A percentile compares a stretch with the other conserved stretches of the same genome.
These are phyloP conservation scores for Pocota personata DNA, from an alignment of 2,888 invertebrate genomes.

Conservation along the genomic window DNA sequence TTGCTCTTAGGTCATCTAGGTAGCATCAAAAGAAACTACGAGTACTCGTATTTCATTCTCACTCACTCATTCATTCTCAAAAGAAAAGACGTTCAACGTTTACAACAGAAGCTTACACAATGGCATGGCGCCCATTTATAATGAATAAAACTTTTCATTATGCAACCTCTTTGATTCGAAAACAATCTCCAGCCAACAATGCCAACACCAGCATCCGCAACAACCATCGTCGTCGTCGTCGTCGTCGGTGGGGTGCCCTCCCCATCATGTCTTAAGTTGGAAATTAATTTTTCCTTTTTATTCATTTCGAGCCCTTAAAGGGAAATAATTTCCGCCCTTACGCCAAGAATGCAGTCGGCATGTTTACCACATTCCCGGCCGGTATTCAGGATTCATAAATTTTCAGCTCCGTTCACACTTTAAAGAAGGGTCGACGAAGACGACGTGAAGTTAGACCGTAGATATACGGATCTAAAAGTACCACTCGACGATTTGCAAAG, in stretches of 20 bases:
- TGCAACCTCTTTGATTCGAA: slow-evolving; percentile 61
- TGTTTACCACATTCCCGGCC: slow-evolving; percentile 37
- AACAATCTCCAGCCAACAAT: slow-evolving; percentile 60
- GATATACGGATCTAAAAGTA: slow-evolving; percentile 47
- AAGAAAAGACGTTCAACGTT: slow-evolving; percentile 1
- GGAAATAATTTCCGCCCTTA: slow-evolving; percentile 46
- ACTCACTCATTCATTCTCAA: neutral
- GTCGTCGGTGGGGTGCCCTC: neutral
- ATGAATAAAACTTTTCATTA: slow-evolving; percentile 64
- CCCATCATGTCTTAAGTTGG: slow-evolving; percentile 18
- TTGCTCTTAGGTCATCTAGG: neutral
- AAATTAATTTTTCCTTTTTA: slow-evolving; percentile 60
- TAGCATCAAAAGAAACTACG: slow-evolving; percentile 22
- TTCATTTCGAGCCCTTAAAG: slow-evolving; percentile 59
- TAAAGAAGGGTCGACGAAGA: neutral
- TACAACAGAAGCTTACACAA: slow-evolving; percentile 37
- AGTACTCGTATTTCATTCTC: slow-evolving; percentile 19
- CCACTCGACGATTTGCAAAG: slow-evolving; percentile 72
- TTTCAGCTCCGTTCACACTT: slow-evolving; percentile 49
- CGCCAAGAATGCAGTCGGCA: slow-evolving; percentile 54
- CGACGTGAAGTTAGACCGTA: neutral
- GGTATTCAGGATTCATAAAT: slow-evolving; percentile 44
- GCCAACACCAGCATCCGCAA: slow-evolving; percentile 37
- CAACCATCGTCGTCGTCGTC: neutral
- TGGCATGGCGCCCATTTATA: slow-evolving; percentile 52